phyloP scores from a whole-genome alignment of 2,113 vertebrate species.

The Neolamprologus toae region DNA sequence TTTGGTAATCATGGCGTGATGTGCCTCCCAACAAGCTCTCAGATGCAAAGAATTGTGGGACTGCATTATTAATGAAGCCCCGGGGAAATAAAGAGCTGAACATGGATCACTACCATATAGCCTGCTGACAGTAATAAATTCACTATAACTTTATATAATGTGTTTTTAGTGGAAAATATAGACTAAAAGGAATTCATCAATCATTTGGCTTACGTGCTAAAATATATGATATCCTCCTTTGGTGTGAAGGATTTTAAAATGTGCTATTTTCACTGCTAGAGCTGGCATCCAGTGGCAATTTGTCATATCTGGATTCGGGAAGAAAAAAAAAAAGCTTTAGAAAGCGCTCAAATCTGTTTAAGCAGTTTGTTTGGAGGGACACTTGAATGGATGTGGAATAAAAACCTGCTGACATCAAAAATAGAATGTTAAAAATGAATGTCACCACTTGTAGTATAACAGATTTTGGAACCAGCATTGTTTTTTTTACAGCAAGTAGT shows the following conservation, averaged over 20 bases:
- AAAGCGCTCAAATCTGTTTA: neutral
- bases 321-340: neutral
- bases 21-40: conserved; percentile 6
- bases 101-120: conserved; percentile 16
- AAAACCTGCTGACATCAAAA: neutral
- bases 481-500: neutral
- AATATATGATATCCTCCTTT: neutral
- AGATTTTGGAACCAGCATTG: neutral
- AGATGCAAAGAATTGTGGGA: conserved; percentile 40
- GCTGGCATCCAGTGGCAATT: neutral
- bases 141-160: conserved; percentile 13
- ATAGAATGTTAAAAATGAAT: neutral
- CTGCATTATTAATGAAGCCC: conserved; percentile 54
- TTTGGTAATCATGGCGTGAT: conserved; percentile 34
- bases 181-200: neutral
- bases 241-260: neutral
- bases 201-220: neutral
- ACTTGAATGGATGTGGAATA: neutral
- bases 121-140: conserved; percentile 21
- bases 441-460: neutral
- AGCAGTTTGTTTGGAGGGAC: neutral
- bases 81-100: conserved; percentile 27
- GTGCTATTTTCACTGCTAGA: neutral
- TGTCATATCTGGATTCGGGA: neutral
- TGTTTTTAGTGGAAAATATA: conserved; percentile 4